Evolutionary conservation across 2,888 invertebrate species (phyloP), one percentile per base, ranked within the genome.

Genomic region (Hofmannophila pseudospretella): DNA sequence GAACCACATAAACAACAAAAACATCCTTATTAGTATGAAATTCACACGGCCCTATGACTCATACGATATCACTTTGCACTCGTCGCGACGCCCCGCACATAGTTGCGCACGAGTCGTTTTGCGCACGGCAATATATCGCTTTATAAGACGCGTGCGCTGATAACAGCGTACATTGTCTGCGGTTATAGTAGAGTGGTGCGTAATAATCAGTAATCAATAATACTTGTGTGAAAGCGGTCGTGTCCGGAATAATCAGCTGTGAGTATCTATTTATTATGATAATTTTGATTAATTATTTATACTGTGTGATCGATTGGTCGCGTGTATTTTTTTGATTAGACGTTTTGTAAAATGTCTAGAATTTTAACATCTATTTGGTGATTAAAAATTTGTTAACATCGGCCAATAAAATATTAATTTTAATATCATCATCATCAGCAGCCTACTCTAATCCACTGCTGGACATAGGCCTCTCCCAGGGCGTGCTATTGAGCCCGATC

Each of bases 11-110:
- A n/a, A n/a, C n/a, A n/a, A n/a, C n/a, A n/a, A n/a, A n/a, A n/a
- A n/a, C n/a, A n/a, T n/a, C n/a, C n/a, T n/a, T n/a, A n/a, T n/a
- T n/a, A n/a, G n/a, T n/a, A n/a, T n/a, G n/a, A n/a, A n/a, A n/a
- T 37, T 9, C 38, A 38, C 38, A 38, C 38, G 38, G n/a, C 33
- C 7, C n/a, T 2, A 7, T 22, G 11, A n/a, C 7, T 32, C 31
- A 22, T 10, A 4, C 3, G 13, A 14, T 19, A 12, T 22, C 32
- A 12, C 9, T 35, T 35, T 32, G 32, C 32, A 25, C 29, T 30
- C 38, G 33, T 26, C 16, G 2, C 16, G 11, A 2, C 16, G 13
- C 9, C 34, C 10, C n/a, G n/a, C n/a, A n/a, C n/a, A n/a, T n/a
- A 10, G 25, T 14, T 36, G 36, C 36, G 19, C 32, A 23, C 32